Evolutionary conservation across 2,888 invertebrate genomes (phyloP).

Genomic region (Thera obeliscata): DNA sequence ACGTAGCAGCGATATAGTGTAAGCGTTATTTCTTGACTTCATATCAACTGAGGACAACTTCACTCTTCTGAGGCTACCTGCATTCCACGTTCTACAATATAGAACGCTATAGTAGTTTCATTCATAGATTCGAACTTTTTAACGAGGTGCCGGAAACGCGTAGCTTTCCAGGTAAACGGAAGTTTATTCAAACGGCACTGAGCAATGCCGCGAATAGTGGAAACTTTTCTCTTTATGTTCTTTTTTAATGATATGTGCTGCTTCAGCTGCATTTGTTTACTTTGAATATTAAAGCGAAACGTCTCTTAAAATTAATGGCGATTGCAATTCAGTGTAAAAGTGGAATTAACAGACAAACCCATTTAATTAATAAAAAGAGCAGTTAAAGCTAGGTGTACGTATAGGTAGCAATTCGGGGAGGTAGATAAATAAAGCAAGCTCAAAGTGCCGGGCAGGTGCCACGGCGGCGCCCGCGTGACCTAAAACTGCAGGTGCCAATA

Average conservation of each 20-base stretch:
- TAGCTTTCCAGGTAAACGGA: slow-evolving; percentile 20
- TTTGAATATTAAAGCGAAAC: background rate
- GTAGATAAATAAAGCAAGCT: slow-evolving; percentile 43
- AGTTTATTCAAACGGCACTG: slow-evolving; percentile 21
- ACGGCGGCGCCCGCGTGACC: slow-evolving; percentile 72
- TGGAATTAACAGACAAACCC: slow-evolving; percentile 10
- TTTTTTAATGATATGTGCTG: slow-evolving; percentile 20
- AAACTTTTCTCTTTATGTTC: slow-evolving; percentile 8
- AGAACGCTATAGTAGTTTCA: slow-evolving; percentile 5
- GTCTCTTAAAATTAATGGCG: background rate
- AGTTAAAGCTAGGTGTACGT: slow-evolving; percentile 35
- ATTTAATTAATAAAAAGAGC: slow-evolving; percentile 29
- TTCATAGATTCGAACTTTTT: slow-evolving; percentile 1
- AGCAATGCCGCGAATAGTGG: background rate
- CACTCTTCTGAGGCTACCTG: background rate
- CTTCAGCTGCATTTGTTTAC: background rate
- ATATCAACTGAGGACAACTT: no score
- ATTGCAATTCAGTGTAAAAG: slow-evolving; percentile 7
- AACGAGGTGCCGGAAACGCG: slow-evolving; percentile 16
- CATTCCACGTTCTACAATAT: background rate
- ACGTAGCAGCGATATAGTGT: slow-evolving; percentile 34
- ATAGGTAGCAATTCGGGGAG: slow-evolving; percentile 35
- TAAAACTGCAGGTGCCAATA: slow-evolving; percentile 74
- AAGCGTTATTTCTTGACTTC: slow-evolving; percentile 6
- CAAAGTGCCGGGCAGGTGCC: slow-evolving; percentile 46